phyloP scores from a whole-genome alignment of 2,113 vertebrate genomes.

The Gallinago media region DNA sequence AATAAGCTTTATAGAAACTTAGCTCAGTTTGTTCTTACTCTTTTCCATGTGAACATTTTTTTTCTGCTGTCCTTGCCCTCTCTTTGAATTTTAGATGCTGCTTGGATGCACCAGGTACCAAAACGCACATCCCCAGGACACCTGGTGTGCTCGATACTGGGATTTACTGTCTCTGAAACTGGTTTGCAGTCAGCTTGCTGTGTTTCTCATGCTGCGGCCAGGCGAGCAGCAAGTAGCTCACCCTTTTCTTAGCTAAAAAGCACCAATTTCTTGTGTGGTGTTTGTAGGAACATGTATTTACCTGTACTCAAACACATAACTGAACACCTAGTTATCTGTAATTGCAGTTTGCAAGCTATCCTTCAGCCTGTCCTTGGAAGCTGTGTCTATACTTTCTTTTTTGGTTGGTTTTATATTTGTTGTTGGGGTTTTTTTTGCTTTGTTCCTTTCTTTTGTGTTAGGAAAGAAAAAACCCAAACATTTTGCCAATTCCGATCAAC shows the following conservation, averaged over 20 bases:
- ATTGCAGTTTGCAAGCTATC: background rate
- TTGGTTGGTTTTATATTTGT: background rate
- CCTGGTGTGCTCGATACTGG: background rate
- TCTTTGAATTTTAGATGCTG: background rate
- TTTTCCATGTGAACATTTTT: background rate
- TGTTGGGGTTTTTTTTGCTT: background rate
- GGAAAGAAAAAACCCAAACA: background rate
- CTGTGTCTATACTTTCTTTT: background rate
- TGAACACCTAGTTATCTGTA: background rate
- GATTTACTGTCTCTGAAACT: background rate
- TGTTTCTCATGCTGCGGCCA: accelerated
- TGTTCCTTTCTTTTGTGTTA: background rate
- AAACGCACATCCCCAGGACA: background rate
- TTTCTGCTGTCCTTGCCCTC: background rate
- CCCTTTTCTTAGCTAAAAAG: background rate
- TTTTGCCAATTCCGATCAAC: background rate
- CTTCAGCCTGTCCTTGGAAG: background rate
- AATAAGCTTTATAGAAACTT: too few relatives aligned
- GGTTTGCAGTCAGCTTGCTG: background rate
- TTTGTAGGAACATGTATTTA: background rate
- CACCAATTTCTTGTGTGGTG: background rate
- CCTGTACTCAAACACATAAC: background rate
- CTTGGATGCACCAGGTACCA: background rate
- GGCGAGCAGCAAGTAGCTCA: background rate
- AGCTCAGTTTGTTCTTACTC: background rate